phyloP scores from a whole-genome alignment of 1,140 invertebrate genomes.

The Philaenus spumarius region DNA sequence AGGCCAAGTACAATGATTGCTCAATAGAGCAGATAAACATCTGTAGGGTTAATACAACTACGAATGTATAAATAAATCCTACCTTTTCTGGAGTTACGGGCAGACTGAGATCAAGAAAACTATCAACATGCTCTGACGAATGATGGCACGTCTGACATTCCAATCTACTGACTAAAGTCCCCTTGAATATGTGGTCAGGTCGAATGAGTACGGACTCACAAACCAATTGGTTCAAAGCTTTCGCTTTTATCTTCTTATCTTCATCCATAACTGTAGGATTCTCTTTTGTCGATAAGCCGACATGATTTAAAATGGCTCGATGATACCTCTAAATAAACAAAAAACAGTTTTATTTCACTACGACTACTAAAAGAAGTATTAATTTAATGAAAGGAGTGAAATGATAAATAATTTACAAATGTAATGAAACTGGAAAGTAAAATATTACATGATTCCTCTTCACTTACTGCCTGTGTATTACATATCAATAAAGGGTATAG shows the following conservation, averaged over 20 bases:
- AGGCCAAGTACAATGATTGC: no score
- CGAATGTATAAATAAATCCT: no score
- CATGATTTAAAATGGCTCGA: constrained; percentile 60
- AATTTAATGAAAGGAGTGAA: no score
- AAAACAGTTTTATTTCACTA: neutral
- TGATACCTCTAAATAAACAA: constrained; percentile 61
- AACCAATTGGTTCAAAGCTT: constrained; percentile 37
- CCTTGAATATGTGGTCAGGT: constrained; percentile 66
- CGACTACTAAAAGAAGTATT: no score
- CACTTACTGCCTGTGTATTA: no score
- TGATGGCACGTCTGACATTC: constrained; percentile 84
- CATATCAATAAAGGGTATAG: no score
- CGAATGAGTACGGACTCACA: constrained; percentile 26
- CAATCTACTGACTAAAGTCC: constrained; percentile 80
- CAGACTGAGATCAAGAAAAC: constrained; percentile 90
- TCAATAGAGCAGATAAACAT: no score
- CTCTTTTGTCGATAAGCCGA: constrained; percentile 58
- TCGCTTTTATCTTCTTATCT: constrained; percentile 62
- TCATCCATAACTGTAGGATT: constrained; percentile 63
- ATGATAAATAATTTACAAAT: no score
- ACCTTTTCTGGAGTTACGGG: constrained; percentile 68
- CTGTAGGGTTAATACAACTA: no score
- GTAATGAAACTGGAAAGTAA: no score
- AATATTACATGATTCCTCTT: no score
- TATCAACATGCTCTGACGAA: constrained; percentile 79